Evolutionary conservation across 2,888 invertebrate species (phyloP).

Genomic region (Eupithecia dodoneata): DNA sequence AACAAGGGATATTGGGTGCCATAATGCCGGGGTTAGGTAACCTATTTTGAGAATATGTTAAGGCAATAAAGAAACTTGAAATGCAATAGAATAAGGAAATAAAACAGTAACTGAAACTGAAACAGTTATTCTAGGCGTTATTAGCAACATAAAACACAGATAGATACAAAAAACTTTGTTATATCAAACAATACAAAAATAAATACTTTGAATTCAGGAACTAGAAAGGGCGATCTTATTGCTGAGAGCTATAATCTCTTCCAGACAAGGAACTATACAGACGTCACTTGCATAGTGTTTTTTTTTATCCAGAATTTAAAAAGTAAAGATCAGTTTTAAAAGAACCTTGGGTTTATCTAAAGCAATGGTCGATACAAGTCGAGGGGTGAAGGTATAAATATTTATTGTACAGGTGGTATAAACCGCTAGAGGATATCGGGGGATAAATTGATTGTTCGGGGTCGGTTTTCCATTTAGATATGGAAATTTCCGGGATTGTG

Average conservation of each 20-base stretch:
- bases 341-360: conserved; percentile 53
- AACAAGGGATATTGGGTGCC: conserved; percentile 58
- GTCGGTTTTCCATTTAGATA: conserved; percentile 85
- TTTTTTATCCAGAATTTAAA: neutral
- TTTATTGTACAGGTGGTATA: conserved; percentile 84
- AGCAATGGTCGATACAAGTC: conserved; percentile 71
- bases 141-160: no score
- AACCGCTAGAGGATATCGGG: conserved; percentile 83
- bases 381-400: conserved; percentile 79
- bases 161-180: no score
- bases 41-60: conserved; percentile 28
- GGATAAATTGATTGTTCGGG: conserved; percentile 84
- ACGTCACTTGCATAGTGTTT: no score
- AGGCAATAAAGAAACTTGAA: conserved; percentile 27
- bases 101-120: neutral
- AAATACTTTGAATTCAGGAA: no score
- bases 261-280: no score
- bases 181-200: no score
- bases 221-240: no score
- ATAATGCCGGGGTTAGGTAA: conserved; percentile 36
- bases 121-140: no score
- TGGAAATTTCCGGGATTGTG: conserved; percentile 84
- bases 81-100: neutral
- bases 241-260: no score
- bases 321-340: conserved; percentile 4